Conservation (phyloP, 2,888 invertebrate species). For the Parascotia fuliginaria region DNA sequence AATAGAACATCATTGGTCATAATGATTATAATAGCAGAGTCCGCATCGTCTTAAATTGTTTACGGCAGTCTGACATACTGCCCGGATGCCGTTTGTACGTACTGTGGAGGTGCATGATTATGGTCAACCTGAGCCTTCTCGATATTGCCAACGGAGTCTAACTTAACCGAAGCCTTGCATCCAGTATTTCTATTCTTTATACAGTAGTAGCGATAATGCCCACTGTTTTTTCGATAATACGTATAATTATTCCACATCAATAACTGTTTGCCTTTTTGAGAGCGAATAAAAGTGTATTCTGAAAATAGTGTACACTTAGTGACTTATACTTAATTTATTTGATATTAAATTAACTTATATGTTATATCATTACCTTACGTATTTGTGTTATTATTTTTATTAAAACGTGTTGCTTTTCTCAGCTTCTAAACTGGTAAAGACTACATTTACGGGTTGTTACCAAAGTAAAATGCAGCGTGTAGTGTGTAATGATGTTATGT, state of each 20-base stretch:
- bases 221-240: constrained; percentile 16
- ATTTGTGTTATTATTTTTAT: no score
- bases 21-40: no score
- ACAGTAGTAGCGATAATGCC: no score
- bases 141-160: not conserved
- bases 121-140: not conserved
- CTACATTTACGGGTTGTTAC: no score
- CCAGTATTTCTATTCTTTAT: constrained; percentile 37
- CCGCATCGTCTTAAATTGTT: no score
- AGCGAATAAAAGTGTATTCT: constrained; percentile 15
- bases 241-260: constrained; percentile 40
- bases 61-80: not conserved
- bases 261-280: constrained; percentile 27
- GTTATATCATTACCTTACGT: no score
- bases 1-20: no score
- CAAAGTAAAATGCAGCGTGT: no score
- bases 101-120: constrained; percentile 2
- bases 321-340: not conserved
- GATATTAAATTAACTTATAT: not conserved
- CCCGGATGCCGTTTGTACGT: not conserved
- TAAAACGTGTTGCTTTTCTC: no score
- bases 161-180: constrained; percentile 29
- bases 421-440: no score
- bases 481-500: no score
- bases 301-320: no score